Percentiles rank a stretch among this genome's conserved stretches.
phyloP scores from a whole-genome alignment of 2,113 vertebrate species.

The Urocynchramus pylzowi region DNA sequence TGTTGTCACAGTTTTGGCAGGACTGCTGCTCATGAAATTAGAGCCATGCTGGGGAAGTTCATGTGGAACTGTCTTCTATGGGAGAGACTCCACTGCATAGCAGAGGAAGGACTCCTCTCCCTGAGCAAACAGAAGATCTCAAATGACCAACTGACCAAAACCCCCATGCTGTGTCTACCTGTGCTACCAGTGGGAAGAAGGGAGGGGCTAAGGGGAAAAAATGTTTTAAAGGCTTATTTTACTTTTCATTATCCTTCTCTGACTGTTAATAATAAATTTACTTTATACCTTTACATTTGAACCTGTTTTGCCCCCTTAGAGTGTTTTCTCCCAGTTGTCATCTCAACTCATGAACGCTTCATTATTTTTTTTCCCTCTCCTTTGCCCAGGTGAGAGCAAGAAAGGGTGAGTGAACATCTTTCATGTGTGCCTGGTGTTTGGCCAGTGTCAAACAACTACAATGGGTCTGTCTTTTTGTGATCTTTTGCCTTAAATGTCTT shows the following conservation, averaged over 20 bases:
- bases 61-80: background rate
- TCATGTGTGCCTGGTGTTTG: fast-evolving
- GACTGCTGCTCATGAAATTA: background rate
- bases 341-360: background rate
- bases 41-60: background rate
- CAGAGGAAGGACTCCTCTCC: background rate
- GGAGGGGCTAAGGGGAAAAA: background rate
- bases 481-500: background rate
- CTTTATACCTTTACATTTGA: background rate
- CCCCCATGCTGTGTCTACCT: background rate
- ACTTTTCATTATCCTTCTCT: background rate
- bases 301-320: background rate
- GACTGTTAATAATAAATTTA: background rate
- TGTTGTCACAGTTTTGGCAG: background rate
- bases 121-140: background rate
- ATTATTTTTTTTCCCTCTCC: background rate
- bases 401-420: background rate
- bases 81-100: fast-evolving
- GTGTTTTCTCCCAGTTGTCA: background rate
- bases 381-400: background rate
- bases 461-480: background rate
- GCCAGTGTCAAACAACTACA: too few species aligned
- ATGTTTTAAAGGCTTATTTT: background rate
- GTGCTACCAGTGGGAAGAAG: fast-evolving
- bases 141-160: background rate